These are phyloP conservation scores for Melanostigma gelatinosum DNA, from an alignment of 2,113 vertebrate genomes.

Conservation along the genomic window DNA sequence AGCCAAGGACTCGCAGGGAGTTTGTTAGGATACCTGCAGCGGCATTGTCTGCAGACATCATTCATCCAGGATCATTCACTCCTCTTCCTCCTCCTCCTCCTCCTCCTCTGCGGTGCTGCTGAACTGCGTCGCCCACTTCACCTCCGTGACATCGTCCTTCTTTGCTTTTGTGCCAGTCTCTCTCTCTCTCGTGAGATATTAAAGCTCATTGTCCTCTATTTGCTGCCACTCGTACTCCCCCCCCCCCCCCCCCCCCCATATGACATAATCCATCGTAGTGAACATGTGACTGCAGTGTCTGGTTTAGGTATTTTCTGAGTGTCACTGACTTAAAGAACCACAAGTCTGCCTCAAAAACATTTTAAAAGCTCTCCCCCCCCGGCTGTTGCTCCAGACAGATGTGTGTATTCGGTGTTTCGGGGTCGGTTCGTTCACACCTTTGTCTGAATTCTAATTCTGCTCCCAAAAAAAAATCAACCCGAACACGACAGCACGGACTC, in stretches of 20 bases:
- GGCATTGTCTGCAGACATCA: slow-evolving; percentile 7
- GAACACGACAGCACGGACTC: slow-evolving; percentile 18
- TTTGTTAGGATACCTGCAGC: slow-evolving; percentile 1
- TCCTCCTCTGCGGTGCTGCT: not conserved
- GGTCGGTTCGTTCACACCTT: not conserved
- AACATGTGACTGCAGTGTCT: slow-evolving; percentile 20
- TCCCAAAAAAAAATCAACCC: slow-evolving; percentile 24
- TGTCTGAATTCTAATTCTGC: slow-evolving; percentile 39
- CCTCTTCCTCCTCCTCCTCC: not conserved
- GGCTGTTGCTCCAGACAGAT: slow-evolving; percentile 26
- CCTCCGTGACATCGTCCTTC: slow-evolving; percentile 2
- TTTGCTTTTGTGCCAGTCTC: slow-evolving; percentile 8
- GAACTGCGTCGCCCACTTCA: slow-evolving; percentile 8
- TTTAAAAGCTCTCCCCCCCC: not conserved
- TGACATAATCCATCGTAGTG: slow-evolving; percentile 1
- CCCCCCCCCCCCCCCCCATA: not conserved
- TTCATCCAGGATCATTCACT: slow-evolving; percentile 18
- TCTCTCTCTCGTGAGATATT: not conserved
- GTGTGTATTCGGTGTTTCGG: not conserved
- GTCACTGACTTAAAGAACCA: slow-evolving; percentile 7
- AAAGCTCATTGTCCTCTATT: not conserved
- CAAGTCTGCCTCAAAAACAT: not conserved
- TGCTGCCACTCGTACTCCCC: slow-evolving; percentile 3
- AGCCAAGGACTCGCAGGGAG: not conserved
- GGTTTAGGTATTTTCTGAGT: slow-evolving; percentile 6